A percentile compares a stretch with the other conserved stretches of the same genome.
phyloP scores from a whole-genome alignment of 2,113 vertebrate genomes.

The Gopherus flavomarginatus region DNA sequence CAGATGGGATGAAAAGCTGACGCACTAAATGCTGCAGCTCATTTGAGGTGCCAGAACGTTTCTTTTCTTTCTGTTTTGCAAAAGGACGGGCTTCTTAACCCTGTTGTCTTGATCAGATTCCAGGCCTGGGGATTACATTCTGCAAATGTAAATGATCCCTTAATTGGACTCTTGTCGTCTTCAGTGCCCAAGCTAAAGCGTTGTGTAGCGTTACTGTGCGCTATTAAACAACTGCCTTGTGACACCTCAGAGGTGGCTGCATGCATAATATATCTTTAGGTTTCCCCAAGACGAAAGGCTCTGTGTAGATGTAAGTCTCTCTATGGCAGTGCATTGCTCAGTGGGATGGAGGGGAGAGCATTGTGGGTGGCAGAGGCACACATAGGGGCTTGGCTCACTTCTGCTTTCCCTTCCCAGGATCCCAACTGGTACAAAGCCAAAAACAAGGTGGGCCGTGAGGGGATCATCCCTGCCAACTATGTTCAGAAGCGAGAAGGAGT shows the following conservation, averaged over 20 bases:
- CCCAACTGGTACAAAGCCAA: constrained; percentile 99
- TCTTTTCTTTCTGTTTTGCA: neutral
- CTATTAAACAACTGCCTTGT: neutral
- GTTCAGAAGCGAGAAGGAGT: constrained; percentile 96
- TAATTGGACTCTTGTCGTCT: neutral
- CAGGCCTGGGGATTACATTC: neutral
- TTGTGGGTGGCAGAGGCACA: neutral
- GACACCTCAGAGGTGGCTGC: neutral
- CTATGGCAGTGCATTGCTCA: neutral
- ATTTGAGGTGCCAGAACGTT: neutral
- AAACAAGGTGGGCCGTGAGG: constrained; percentile 91
- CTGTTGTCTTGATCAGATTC: neutral
- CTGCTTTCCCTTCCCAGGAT: constrained; percentile 78
- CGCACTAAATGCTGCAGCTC: no score
- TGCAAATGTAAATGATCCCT: neutral
- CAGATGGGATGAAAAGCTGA: no score
- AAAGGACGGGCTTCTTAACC: neutral
- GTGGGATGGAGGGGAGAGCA: neutral
- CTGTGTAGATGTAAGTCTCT: neutral
- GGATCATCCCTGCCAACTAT: constrained; percentile 96
- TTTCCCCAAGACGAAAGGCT: neutral
- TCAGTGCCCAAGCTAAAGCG: neutral
- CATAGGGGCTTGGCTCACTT: accelerated
- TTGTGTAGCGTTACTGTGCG: neutral
- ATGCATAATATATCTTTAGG: neutral